Percentiles rank a stretch among this genome's conserved stretches.
Conservation (phyloP, 2,113 vertebrate species). For the Bucco capensis region DNA sequence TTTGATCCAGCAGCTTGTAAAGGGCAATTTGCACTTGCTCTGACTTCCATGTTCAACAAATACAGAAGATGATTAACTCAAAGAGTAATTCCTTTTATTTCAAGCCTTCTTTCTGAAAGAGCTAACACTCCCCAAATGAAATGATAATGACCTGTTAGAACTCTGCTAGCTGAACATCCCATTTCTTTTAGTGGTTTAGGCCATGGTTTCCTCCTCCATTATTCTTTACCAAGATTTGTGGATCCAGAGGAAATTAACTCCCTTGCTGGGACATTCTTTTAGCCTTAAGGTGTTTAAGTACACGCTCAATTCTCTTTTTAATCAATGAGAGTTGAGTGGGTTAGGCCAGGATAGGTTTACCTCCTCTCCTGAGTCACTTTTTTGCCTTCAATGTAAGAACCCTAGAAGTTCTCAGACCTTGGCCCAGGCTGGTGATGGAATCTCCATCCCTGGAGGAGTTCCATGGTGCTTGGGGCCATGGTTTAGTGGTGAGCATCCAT, state of each 20-base stretch:
- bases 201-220: neutral
- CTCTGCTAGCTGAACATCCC: neutral
- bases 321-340: neutral
- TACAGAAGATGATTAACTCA: constrained; percentile 12
- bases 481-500: no score
- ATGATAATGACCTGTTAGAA: neutral
- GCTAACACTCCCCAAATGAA: neutral
- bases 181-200: neutral
- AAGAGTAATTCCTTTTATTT: constrained; percentile 2
- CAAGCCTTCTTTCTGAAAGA: neutral
- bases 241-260: neutral
- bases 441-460: no score
- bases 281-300: neutral
- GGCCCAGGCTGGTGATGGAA: no score
- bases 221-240: neutral
- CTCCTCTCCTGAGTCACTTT: neutral
- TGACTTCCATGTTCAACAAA: constrained; percentile 27
- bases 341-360: neutral
- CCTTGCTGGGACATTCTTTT: neutral
- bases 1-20: constrained; percentile 28
- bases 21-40: constrained; percentile 26
- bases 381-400: neutral
- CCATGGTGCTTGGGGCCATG: no score
- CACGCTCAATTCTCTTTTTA: neutral
- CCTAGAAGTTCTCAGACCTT: neutral